A percentile compares a stretch with the other conserved stretches of the same genome.
phyloP scores from a whole-genome alignment of 1,140 invertebrate species.

The Galendromus occidentalis region DNA sequence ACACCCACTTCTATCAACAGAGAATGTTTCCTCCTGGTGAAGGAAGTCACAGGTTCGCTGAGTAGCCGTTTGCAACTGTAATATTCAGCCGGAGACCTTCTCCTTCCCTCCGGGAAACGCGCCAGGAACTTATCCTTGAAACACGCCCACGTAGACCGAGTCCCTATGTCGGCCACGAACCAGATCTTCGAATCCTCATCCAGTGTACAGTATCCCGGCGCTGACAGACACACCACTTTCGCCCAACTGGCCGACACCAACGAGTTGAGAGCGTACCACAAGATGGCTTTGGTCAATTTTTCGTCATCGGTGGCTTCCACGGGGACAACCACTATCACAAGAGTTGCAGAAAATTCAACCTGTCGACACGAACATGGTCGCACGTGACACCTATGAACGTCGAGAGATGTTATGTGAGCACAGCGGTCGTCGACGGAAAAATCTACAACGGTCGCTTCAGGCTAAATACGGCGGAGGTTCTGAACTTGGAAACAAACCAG shows the following conservation, averaged over 20 bases:
- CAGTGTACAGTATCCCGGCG: no score
- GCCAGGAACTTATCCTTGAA: no score
- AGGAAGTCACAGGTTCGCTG: no score
- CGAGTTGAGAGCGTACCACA: constrained; percentile 44
- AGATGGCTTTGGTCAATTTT: constrained; percentile 45
- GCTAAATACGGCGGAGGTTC: constrained; percentile 31
- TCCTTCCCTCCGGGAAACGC: no score
- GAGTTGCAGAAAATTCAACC: constrained; percentile 43
- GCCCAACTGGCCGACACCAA: constrained; percentile 14
- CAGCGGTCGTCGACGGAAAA: constrained; percentile 35
- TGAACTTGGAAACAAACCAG: constrained; percentile 26
- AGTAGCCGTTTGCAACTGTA: no score
- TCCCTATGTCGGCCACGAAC: no score
- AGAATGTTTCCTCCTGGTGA: no score
- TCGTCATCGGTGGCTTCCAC: constrained; percentile 54
- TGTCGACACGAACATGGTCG: constrained; percentile 38
- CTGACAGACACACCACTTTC: no score
- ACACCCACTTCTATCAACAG: no score
- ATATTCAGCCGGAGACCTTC: no score
- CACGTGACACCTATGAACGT: constrained; percentile 51
- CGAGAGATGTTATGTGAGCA: constrained; percentile 48
- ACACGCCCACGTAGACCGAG: no score
- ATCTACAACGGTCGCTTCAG: constrained; percentile 33
- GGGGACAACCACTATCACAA: constrained; percentile 46
- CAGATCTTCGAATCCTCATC: no score